Base-by-base conservation (phyloP, 2,888 invertebrate genomes). In the Megalurothrips usitatus region DNA sequence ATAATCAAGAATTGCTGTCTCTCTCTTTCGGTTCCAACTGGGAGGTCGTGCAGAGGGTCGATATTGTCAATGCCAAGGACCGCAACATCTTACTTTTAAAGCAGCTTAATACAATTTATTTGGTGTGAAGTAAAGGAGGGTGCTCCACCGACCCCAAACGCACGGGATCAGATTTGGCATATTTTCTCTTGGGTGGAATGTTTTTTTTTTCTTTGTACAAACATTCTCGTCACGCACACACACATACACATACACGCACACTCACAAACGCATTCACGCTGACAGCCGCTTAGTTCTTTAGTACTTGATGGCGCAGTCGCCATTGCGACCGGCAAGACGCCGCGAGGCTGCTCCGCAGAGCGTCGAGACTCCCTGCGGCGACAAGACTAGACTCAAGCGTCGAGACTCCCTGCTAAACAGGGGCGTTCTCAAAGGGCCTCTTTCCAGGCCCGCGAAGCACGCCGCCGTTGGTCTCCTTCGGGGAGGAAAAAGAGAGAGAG, bases 111-210 rank as follows among this genome's bases (percentile, higher is more conserved):
- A 34, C 79, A 79, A 48, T 2, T 79, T 19, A 52, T 52, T 52
- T 52, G 14, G 52, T 52, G 48, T 2, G 6, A 19, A 26, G 2
- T 6, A 47, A 79, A 79, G 43, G 48, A 23, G 43, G 23, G 43
- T 80, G 52, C 58, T 63, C 63, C 82, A 48, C 80, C 78, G 81
- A 43, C 78, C 49, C 63, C 79, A 80, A 47, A 80, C 52, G 78
- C 63, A 63, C 11, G 80, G 52, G 14, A 17, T 52, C 68, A 68
- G n/a, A 68, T n/a, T 68, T n/a, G 68, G 68, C 68, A 58, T 43
- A 43, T 43, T 43, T 68, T 68, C 23, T 68, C 68, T 68, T 23
- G 23, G 68, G 68, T 68, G 68, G 68, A 68, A 68, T 68, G 68
- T 68, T 68, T 14, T 43, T 43, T n/a, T 52, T 52, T 23, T 68